Evolutionary conservation across 2,888 invertebrate genomes (phyloP).

Genomic region (Drosophila dives): DNA sequence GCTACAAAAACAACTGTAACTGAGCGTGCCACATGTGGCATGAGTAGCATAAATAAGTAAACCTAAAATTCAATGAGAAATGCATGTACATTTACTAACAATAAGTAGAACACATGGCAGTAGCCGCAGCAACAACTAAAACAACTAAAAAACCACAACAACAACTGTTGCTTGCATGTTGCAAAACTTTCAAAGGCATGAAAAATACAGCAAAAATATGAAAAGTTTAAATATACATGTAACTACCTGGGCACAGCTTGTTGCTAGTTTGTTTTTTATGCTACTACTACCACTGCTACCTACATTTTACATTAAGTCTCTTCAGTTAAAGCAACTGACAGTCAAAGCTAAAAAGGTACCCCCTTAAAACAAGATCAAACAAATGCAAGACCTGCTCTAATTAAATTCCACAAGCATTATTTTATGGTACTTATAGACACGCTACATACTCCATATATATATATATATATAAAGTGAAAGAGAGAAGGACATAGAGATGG

Average conservation of each 20-base stretch:
- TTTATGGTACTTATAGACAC: conserved; percentile 28
- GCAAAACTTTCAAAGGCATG: conserved; percentile 55
- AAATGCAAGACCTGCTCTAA: conserved; percentile 55
- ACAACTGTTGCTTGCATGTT: conserved; percentile 50
- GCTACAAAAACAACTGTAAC: conserved; percentile 45
- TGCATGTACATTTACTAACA: conserved; percentile 48
- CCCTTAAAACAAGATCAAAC: conserved; percentile 43
- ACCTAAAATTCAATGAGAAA: conserved; percentile 53
- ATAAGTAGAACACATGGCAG: conserved; percentile 66
- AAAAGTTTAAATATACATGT: conserved; percentile 63
- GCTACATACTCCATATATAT: neutral
- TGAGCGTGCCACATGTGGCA: conserved; percentile 43
- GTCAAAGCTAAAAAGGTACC: conserved; percentile 24
- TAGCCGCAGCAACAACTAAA: conserved; percentile 36
- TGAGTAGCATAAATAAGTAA: conserved; percentile 67
- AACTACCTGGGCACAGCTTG: conserved; percentile 65
- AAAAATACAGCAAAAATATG: conserved; percentile 61
- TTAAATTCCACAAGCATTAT: conserved; percentile 59
- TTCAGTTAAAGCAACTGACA: conserved; percentile 25
- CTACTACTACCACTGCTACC: conserved; percentile 13
- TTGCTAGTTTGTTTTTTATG: conserved; percentile 22
- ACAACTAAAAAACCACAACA: conserved; percentile 27
- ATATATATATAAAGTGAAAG: neutral
- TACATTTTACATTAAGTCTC: conserved; percentile 30
- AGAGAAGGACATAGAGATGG: neutral